phyloP scores from a whole-genome alignment of 2,797 vertebrate genomes.

The Enteromius fasciolatus region DNA sequence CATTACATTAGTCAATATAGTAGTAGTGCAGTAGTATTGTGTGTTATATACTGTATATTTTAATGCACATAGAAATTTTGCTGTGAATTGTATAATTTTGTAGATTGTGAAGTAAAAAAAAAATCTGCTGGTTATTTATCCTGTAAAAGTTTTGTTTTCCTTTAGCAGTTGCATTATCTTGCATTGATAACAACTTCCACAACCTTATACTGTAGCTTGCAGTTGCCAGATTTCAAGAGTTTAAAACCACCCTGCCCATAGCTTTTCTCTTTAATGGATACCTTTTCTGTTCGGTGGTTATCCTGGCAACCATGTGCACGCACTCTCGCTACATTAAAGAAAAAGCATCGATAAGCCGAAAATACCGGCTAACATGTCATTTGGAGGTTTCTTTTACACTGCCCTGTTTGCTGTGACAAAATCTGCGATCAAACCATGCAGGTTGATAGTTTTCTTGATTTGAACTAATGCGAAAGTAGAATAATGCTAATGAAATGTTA shows the following conservation, averaged over 20 bases:
- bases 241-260: not conserved
- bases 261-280: not conserved
- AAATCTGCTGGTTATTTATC: not conserved
- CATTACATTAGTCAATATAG: not conserved
- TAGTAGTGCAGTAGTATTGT: not conserved
- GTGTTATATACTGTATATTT: not conserved
- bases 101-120: not conserved
- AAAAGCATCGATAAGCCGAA: not conserved
- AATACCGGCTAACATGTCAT: not conserved
- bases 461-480: not conserved
- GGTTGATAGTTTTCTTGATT: not conserved
- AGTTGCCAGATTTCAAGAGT: not conserved
- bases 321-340: not conserved
- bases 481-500: not conserved
- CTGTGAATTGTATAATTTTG: not conserved
- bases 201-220: not conserved
- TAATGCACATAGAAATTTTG: not conserved
- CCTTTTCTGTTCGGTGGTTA: not conserved
- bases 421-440: not conserved
- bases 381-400: not conserved
- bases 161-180: not conserved
- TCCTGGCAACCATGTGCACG: not conserved
- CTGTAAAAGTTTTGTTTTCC: not conserved
- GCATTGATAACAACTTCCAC: not conserved
- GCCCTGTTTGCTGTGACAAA: not conserved